phyloP scores from a whole-genome alignment of 2,888 invertebrate genomes.

The Aphrophora alni region DNA sequence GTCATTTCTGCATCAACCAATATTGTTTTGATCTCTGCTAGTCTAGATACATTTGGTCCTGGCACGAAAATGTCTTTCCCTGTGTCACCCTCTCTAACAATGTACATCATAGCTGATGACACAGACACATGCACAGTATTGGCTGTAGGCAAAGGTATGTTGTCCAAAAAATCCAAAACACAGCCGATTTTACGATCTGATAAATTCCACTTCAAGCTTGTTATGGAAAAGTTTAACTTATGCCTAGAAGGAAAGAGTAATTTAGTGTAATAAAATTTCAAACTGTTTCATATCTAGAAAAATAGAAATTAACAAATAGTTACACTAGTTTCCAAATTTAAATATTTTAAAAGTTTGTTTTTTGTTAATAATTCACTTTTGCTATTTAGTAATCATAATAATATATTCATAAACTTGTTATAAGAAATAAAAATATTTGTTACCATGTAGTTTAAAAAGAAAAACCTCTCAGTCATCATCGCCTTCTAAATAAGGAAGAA shows the following conservation, averaged over 20 bases:
- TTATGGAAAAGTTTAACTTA: constrained; percentile 75
- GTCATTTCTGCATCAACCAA: constrained; percentile 43
- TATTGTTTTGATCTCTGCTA: constrained; percentile 25
- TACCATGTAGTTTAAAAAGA: no score
- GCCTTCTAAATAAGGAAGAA: no score
- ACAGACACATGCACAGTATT: constrained; percentile 49
- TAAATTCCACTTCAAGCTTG: constrained; percentile 74
- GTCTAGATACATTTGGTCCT: neutral
- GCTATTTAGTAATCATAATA: no score
- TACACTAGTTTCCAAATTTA: no score
- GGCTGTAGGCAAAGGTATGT: constrained; percentile 59
- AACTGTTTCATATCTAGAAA: no score
- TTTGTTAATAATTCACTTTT: no score
- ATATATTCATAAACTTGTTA: no score
- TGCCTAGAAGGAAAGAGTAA: constrained; percentile 58
- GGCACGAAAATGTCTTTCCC: constrained; percentile 41
- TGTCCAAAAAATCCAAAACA: constrained; percentile 68
- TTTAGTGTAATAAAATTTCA: no score
- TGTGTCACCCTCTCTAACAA: constrained; percentile 40
- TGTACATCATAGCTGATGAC: constrained; percentile 41
- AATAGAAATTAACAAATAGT: no score
- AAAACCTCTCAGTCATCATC: no score
- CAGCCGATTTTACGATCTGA: constrained; percentile 74
- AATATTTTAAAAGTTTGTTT: no score
- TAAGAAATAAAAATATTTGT: no score